These are phyloP conservation scores for Julus scanicus DNA, from an alignment of 2,888 invertebrate genomes.

Conservation along the genomic window DNA sequence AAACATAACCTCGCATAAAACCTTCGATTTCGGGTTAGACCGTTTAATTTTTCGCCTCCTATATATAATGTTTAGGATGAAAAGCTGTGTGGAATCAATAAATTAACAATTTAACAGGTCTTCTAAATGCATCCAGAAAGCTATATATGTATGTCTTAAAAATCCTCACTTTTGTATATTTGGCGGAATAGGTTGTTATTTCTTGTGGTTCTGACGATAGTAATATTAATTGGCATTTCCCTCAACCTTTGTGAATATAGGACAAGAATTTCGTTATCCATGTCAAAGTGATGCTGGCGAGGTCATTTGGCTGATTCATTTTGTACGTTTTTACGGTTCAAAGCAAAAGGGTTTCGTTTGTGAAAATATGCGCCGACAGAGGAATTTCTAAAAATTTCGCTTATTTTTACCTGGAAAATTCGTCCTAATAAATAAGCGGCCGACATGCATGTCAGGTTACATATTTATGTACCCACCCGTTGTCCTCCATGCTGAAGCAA, in stretches of 20 bases:
- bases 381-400: conserved; percentile 15
- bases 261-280: conserved; percentile 37
- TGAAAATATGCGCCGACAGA: not conserved
- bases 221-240: not conserved
- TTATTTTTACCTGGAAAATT: not conserved
- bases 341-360: conserved; percentile 16
- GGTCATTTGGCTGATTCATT: conserved; percentile 30
- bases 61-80: not conserved
- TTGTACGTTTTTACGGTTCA: not conserved
- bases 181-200: not conserved
- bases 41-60: too few species aligned
- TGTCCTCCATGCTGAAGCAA: not conserved
- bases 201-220: not conserved
- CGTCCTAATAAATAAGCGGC: conserved; percentile 19
- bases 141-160: not conserved
- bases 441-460: conserved; percentile 8
- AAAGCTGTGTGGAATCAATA: not conserved
- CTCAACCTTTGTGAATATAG: conserved; percentile 13
- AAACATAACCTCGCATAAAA: too few species aligned
- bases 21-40: too few species aligned
- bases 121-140: not conserved
- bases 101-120: too few species aligned
- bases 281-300: conserved; percentile 3
- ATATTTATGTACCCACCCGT: conserved; percentile 30
- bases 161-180: not conserved